Evolutionary conservation across 2,888 invertebrate species (phyloP), one percentile per base, ranked within the genome.

Genomic region (Ypsolopha scabrella): DNA sequence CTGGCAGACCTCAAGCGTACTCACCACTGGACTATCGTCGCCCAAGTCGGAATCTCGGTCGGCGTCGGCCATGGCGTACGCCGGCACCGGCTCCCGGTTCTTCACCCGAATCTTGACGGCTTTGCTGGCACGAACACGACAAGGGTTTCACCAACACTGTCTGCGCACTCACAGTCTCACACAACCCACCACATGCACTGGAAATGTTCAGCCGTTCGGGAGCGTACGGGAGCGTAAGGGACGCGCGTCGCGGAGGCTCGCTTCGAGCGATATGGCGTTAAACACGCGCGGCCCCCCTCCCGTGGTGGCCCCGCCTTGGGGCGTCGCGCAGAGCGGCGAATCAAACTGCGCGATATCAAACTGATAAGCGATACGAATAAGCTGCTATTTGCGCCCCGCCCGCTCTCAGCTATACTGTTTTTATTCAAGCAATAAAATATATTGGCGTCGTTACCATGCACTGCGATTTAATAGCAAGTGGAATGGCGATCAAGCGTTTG

Each of bases 91-190:
- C 76, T 93, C 93, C 88, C 92, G 91, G 80, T 94, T 94, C 92
- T 94, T 94, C 85, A 93, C 92, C 89, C 94, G 92, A 94, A 94
- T 94, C 90, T 94, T 94, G 93, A 86, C 88, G 86, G 80, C 67
- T 86, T 75, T 62, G 51, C 60, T 61, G 70, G 75, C 76, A 73
- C 64, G 63, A 62, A 60, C 61, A 66, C 57, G 63, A 74, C 65
- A 71, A 75, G 64, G 61, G 58, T 72, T 72, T 65, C 70, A 64
- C 63, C 34, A 43, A 41, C 49, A 49, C 37, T 10, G 38, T 6
- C 11, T 35, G 60, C 67, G 72, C 75, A 70, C 72, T 69, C 63
- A 59, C 67, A 61, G 60, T 67, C 66, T 69, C 24, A 71, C 80
- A 74, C 80, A 65, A 76, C 70, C 72, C 67, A 59, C 67, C 44